Percentiles rank a stretch among this genome's conserved stretches.
Conservation (phyloP, 2,888 invertebrate species). For the Diachrysia chrysitis region DNA sequence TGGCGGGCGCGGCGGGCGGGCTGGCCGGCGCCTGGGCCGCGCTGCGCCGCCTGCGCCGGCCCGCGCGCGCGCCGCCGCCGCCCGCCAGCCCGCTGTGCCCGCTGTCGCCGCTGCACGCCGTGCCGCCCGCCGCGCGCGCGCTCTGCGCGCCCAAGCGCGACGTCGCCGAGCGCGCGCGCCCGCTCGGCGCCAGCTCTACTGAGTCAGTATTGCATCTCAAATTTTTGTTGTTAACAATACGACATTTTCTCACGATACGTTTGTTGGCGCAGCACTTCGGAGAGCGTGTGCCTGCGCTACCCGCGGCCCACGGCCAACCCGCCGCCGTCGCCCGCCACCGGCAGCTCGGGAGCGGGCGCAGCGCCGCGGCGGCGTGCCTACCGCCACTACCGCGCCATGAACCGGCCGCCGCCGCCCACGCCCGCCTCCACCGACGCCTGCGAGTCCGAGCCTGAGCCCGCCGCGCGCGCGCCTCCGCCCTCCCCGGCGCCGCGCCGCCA, state of each 20-base stretch:
- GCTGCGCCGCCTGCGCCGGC: conserved; percentile 65
- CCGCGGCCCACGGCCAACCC: conserved; percentile 97
- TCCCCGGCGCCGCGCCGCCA: conserved; percentile 91
- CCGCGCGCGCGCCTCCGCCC: conserved; percentile 96
- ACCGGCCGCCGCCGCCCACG: conserved; percentile 97
- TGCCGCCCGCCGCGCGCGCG: conserved; percentile 40
- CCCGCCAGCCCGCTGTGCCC: conserved; percentile 58
- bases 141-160: conserved; percentile 41
- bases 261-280: conserved; percentile 86
- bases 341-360: conserved; percentile 91
- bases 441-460: conserved; percentile 94
- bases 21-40: conserved; percentile 68
- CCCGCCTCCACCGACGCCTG: conserved; percentile 98
- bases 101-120: conserved; percentile 42
- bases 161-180: conserved; percentile 40
- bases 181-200: conserved; percentile 64
- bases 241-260: not conserved
- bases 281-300: conserved; percentile 91
- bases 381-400: conserved; percentile 93
- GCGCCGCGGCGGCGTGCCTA: conserved; percentile 92
- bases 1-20: conserved; percentile 69
- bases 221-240: not conserved
- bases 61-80: conserved; percentile 55
- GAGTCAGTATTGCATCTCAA: conserved; percentile 72
- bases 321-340: conserved; percentile 96